Conservation (phyloP, 1,140 invertebrate species). For the Zaprionus camerounensis region DNA sequence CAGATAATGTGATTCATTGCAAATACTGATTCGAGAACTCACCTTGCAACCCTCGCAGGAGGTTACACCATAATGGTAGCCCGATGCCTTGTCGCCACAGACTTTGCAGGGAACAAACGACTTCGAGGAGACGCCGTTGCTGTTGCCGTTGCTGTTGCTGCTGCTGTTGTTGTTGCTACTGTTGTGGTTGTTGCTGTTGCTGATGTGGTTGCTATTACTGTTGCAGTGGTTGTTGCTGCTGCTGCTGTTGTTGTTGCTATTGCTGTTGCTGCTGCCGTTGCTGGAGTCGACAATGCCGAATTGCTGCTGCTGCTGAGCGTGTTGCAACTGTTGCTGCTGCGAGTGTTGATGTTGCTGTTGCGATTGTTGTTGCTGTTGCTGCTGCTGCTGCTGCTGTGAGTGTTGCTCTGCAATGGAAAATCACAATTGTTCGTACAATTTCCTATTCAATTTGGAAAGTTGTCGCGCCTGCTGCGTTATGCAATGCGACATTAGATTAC, state of each 20-base stretch:
- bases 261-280: conserved; percentile 46
- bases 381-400: conserved; percentile 36
- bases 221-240: conserved; percentile 85
- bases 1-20: not conserved
- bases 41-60: conserved; percentile 99
- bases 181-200: conserved; percentile 85
- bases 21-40: conserved; percentile 82
- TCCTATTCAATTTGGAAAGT: conserved; percentile 56
- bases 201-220: conserved; percentile 41
- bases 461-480: conserved; percentile 49
- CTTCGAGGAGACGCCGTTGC: conserved; percentile 86
- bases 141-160: conserved; percentile 88
- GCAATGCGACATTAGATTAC: conserved; percentile 45
- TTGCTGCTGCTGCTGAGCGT: conserved; percentile 44
- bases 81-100: conserved; percentile 99
- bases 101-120: conserved; percentile 97
- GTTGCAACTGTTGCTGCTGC: conserved; percentile 50
- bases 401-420: conserved; percentile 74
- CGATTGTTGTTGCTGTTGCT: conserved; percentile 31
- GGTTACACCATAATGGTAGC: conserved; percentile 99
- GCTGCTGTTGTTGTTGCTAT: conserved; percentile 85
- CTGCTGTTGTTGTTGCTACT: conserved; percentile 41
- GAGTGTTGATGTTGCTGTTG: conserved; percentile 7
- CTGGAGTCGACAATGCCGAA: conserved; percentile 40
- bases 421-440: conserved; percentile 57